phyloP scores from a whole-genome alignment of 2,888 invertebrate species.

The Phyllotreta striolata region DNA sequence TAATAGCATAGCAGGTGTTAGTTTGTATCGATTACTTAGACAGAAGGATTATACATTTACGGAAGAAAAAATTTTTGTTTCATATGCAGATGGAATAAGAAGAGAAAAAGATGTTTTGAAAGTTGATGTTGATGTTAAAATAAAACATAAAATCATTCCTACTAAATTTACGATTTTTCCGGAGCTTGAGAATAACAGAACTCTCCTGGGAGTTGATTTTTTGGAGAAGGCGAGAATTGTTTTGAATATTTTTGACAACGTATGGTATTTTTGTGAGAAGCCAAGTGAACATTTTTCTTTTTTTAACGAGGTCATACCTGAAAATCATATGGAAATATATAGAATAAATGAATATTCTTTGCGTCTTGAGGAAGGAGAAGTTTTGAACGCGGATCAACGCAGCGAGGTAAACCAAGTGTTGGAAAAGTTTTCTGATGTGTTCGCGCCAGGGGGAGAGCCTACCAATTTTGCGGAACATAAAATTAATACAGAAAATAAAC shows the following conservation, averaged over 20 bases:
- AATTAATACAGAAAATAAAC: no score
- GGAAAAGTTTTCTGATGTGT: no score
- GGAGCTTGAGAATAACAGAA: constrained; percentile 14
- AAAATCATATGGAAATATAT: no score
- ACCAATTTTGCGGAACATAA: neutral
- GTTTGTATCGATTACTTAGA: neutral
- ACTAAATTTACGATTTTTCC: constrained; percentile 7
- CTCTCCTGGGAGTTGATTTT: constrained; percentile 8
- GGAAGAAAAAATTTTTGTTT: no score
- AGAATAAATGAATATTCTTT: no score
- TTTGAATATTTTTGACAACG: no score
- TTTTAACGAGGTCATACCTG: no score
- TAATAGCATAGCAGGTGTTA: neutral
- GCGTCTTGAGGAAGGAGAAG: constrained; percentile 13
- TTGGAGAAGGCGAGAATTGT: constrained; percentile 8
- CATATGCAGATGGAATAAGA: neutral
- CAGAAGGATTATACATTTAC: neutral
- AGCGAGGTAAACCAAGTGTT: no score
- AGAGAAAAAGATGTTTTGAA: no score
- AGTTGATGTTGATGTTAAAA: neutral
- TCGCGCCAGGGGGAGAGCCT: no score
- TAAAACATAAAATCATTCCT: no score
- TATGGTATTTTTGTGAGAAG: constrained; percentile 15
- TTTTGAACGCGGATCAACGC: constrained; percentile 9
- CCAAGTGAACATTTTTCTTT: no score